These are phyloP conservation scores for Cheilosia grossa DNA, from an alignment of 2,888 invertebrate species.

Conservation along the genomic window DNA sequence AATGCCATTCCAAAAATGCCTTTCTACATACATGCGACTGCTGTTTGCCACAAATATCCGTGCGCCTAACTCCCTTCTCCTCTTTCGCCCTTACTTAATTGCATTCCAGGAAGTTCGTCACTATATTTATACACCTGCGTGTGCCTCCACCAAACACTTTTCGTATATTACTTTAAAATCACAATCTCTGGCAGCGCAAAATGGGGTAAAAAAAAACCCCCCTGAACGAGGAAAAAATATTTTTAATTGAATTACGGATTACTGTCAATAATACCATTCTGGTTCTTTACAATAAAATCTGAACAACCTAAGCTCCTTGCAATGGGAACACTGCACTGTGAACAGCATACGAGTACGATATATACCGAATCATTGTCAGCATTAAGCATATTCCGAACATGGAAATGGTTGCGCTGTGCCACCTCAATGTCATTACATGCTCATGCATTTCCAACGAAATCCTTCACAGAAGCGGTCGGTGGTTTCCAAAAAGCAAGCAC, in stretches of 20 bases:
- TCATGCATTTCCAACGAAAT: slow-evolving; percentile 14
- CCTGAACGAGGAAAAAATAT: not conserved
- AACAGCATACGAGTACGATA: not conserved
- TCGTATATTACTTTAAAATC: too few species aligned
- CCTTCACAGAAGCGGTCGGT: slow-evolving; percentile 16
- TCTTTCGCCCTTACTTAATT: too few species aligned
- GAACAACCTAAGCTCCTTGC: slow-evolving; percentile 48
- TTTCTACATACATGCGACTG: too few species aligned
- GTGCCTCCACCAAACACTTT: not conserved
- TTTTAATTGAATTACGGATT: slow-evolving; percentile 57
- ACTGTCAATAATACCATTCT: slow-evolving; percentile 59
- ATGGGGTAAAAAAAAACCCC: not conserved
- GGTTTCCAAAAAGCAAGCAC: slow-evolving; percentile 23
- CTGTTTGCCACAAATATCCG: too few species aligned
- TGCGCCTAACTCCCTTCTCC: too few species aligned
- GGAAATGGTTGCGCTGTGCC: slow-evolving; percentile 10
- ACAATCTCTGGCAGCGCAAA: slow-evolving; percentile 15
- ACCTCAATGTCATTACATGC: not conserved
- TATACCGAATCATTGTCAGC: slow-evolving; percentile 26
- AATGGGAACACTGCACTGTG: slow-evolving; percentile 7
- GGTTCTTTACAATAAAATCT: slow-evolving; percentile 54
- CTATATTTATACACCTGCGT: not conserved
- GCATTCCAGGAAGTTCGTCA: not conserved
- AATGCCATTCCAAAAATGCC: too few species aligned
- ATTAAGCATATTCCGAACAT: slow-evolving; percentile 44